Base-by-base conservation (phyloP, 2,113 vertebrate genomes). In the Hucho hucho region DNA sequence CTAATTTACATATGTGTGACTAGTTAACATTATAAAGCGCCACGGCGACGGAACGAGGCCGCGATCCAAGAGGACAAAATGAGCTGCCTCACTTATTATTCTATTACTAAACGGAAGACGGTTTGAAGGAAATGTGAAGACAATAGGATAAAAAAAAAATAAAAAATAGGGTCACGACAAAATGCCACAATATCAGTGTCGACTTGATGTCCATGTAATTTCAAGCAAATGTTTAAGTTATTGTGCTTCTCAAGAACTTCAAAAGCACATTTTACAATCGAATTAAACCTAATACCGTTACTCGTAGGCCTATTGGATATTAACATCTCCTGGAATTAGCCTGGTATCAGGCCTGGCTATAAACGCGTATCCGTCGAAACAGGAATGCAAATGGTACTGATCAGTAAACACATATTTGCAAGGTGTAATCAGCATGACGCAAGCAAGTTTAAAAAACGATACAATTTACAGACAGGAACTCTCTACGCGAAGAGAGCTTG, bases 21-120 rank as follows among this genome's bases (percentile, higher is more conserved):
- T 92, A 85, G 87, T 92, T 92, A 91, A 93, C 92, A 94, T 94
- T 92, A 91, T 93, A 92, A 93, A 92, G 91, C 91, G 84, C 76
- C 87, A 85, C 87, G 72, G 89, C 86, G 83, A 86, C 84, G 85
- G 84, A 88, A 89, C 63, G 86, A 90, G 87, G 86, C 92, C 88
- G 83, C 86, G 83, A 90, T 90, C 84, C 87, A 88, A 87, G 83
- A 71, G 81, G 87, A 87, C 86, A 88, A 91, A 91, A 90, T 88
- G 79, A 88, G 87, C 85, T 78, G 80, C 90, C 86, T 87, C 84
- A 86, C 89, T 90, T 89, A 90, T 88, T 91, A 90, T 89, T 90
- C 88, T 88, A 86, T 87, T 84, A 86, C 86, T 75, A 73, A 85
- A 81, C 72, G 80, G 64, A 74, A 81, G 83, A 73, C 73, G 73